These are phyloP conservation scores for Pterostichus madidus DNA, from an alignment of 2,888 invertebrate genomes.

Conservation along the genomic window DNA sequence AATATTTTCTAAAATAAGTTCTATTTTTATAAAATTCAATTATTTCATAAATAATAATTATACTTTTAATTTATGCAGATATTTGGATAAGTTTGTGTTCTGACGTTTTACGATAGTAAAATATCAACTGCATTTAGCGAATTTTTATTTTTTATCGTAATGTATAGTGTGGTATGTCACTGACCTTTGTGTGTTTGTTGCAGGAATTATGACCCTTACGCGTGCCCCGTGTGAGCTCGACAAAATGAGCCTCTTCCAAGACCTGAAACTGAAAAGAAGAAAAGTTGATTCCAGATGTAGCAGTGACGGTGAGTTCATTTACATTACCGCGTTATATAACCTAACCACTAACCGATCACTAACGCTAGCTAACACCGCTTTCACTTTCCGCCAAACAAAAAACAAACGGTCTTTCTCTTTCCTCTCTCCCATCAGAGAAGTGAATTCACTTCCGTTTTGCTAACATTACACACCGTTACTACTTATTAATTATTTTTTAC, in stretches of 20 bases:
- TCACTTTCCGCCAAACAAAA: slow-evolving; percentile 14
- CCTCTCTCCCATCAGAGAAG: slow-evolving; percentile 31
- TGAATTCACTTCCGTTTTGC: slow-evolving; percentile 42
- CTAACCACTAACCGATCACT: slow-evolving; percentile 49
- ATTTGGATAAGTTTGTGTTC: too few relatives aligned
- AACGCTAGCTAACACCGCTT: slow-evolving; percentile 36
- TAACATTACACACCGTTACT: background rate
- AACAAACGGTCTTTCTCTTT: slow-evolving; percentile 49
- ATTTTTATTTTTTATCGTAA: too few relatives aligned
- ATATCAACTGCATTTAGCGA: too few relatives aligned
- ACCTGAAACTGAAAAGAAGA: slow-evolving; percentile 98
- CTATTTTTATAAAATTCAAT: too few relatives aligned
- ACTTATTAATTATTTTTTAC: slow-evolving; percentile 51
- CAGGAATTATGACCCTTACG: slow-evolving; percentile 99
- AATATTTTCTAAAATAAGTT: too few relatives aligned
- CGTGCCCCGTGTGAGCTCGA: slow-evolving; percentile 98
- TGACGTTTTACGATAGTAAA: too few relatives aligned
- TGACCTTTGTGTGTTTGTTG: slow-evolving; percentile 70
- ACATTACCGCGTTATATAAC: slow-evolving; percentile 41
- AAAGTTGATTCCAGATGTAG: slow-evolving; percentile 98
- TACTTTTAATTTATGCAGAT: too few relatives aligned
- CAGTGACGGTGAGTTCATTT: slow-evolving; percentile 86
- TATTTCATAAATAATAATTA: too few relatives aligned
- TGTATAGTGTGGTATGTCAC: background rate
- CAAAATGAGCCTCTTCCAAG: slow-evolving; percentile 99